Base-by-base conservation (phyloP, 2,797 vertebrate genomes). In the Pangasius macronema region DNA sequence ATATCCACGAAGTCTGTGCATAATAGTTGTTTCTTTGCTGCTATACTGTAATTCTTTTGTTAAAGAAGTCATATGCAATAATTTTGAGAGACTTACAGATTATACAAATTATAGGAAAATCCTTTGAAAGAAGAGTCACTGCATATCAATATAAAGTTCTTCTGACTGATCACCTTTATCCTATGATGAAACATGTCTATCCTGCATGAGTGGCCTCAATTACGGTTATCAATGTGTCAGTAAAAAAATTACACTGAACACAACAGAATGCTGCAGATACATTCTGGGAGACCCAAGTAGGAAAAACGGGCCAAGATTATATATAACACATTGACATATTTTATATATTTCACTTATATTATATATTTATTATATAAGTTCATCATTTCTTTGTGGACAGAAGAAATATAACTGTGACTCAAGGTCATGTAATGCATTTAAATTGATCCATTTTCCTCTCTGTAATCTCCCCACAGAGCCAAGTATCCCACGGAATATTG, bases 401-500 rank as follows among this genome's bases (percentile, higher is more conserved):
- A 57, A 18, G 53, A 16, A 65, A 49, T 36, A 85, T 6, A 77
- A 59, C 63, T 53, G 8, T 59, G 57, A 61, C 57, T 59, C 82
- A 49, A 70, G 68, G 77, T 55, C 46, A 75, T 82, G 83, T 88
- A 79, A 70, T 51, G 57, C 87, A 88, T 85, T 51, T 63, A 53
- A 86, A 86, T 42, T 75, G 39, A 75, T 85, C 53, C 20, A 11
- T 46, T 80, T 86, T 87, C 42, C 67, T 88, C 24, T 24, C 46
- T 33, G 24, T 36, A 85, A 61, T 36, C 10, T 87, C 53, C 63
- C 75, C 18, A 14, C 53, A 73, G 76, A 83, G 82, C 30, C n/a
- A 27, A 82, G 79, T 39, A 70, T 46, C 46, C 46, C 46, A 65
- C 55, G 14, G 30, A 84, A 70, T 61, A 85, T 72, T 80, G 61